Base-by-base conservation (phyloP, 1,140 invertebrate species). In the Drosophila sucinea region DNA sequence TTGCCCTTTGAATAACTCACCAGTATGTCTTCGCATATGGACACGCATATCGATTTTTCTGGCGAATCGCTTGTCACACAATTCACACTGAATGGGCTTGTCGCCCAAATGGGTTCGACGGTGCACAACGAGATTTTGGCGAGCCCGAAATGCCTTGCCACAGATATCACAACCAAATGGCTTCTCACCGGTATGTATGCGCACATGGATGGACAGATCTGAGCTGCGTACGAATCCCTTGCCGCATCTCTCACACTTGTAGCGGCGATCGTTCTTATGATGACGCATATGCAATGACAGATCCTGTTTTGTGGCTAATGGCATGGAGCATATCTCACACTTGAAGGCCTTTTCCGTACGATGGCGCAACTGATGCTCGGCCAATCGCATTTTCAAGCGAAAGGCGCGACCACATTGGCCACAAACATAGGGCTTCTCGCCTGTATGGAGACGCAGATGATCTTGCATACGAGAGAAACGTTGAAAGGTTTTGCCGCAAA, bases 261-360 rank as follows among this genome's bases (percentile, higher is more conserved):
- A 92, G 2, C 96, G 96, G 61, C 96, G 95, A 85, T 96, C 96
- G 4, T 95, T 95, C 11, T 96, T 96, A 90, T 97, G 96, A 81
- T 94, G 93, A 7, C 93, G 84, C 80, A 85, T 79, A 27, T 91
- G 90, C 32, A 91, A 67, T 1, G 85, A 54, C 17, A 90, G 47
- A 66, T 91, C 90, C 72, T 91, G 90, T 47, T 87, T 89, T 35
- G 90, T 91, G 33, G 87, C 77, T 38, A 90, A 54, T 0, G 84
- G 84, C 61, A 91, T 55, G 1, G 65, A 62, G 44, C 90, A 91
- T 0, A 89, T 69, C 23, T 91, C 87, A 51, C 90, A 91, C 65
- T 90, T 89, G 58, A 68, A 91, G 2, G 87, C 85, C 60, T 90
- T 91, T 6, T 86, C 84, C 11, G 76, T 70, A 35, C 81, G 81